phyloP scores from a whole-genome alignment of 2,888 invertebrate genomes.

The Nemotelus nigrinus region DNA sequence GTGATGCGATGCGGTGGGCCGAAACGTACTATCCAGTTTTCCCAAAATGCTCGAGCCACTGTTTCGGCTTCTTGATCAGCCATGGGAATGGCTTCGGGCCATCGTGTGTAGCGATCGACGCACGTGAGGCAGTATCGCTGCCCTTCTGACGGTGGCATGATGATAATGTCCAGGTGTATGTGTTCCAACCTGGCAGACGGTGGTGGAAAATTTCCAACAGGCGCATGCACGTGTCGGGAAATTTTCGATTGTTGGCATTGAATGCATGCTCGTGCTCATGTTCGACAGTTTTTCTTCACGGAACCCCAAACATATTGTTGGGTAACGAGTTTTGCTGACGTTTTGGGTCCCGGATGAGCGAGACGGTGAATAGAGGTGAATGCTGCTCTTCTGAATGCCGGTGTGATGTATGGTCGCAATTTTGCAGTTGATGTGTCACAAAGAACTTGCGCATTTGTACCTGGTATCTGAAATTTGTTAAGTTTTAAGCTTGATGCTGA shows the following conservation, averaged over 20 bases:
- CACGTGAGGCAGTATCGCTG: no score
- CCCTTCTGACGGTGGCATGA: background rate
- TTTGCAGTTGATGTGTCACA: slow-evolving; percentile 51
- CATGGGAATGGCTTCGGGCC: no score
- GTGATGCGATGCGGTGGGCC: no score
- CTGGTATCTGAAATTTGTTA: background rate
- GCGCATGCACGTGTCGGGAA: background rate
- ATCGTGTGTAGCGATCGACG: no score
- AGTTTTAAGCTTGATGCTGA: background rate
- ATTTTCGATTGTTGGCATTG: slow-evolving; percentile 6
- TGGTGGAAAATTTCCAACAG: background rate
- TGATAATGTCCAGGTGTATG: no score
- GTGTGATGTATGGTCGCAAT: slow-evolving; percentile 53
- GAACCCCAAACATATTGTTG: no score
- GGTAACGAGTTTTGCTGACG: slow-evolving; percentile 2
- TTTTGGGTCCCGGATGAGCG: slow-evolving; percentile 1
- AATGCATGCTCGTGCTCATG: background rate
- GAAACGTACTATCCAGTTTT: no score
- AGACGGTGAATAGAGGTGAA: slow-evolving; percentile 50
- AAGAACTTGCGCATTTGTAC: slow-evolving; percentile 43
- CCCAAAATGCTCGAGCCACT: no score
- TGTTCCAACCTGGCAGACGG: background rate
- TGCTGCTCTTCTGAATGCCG: slow-evolving; percentile 47
- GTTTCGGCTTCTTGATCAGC: no score
- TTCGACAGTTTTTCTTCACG: background rate